Evolutionary conservation across 2,113 vertebrate species (phyloP), one percentile per base, ranked within the genome.

Genomic region (Xiphophorus hellerii): DNA sequence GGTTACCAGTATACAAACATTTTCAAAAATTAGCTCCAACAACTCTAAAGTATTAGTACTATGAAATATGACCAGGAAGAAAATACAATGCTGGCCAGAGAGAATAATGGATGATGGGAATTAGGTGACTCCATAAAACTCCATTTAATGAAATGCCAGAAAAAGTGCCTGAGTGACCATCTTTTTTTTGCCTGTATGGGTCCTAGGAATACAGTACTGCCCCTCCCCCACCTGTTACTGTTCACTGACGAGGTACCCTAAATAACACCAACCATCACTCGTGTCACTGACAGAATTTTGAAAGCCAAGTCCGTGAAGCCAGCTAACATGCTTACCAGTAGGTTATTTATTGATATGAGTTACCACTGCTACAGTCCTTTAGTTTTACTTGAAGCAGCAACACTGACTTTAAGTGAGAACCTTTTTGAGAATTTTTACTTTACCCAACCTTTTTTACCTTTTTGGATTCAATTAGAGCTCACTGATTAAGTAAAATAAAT

Each of bases 51-150:
- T 15, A 15, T 14, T 17, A 14, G 13, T 14, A 44, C 12, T 14
- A 14, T 12, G 62, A 68, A 82, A 58, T 4, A 63, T 62, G 44
- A 62, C 80, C 94, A 93, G 48, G 84, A 91, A 74, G 84, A 87
- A 95, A 92, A 93, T 70, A 93, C 71, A 66, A 71, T 69, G 28
- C 13, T 4, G 31, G 51, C 62, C 85, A 9, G 62, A 67, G 61
- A 80, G 65, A 62, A 33, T 67, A 62, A 58, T 65, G 90, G 82
- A 10, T 54, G 80, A 71, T 51, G 74, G 74, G 61, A 76, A 29
- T 94, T 91, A n/a, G n/a, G n/a, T n/a, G n/a, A n/a, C n/a, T n/a
- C n/a, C n/a, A n/a, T n/a, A n/a, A 44, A 44, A 44, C 15, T 44
- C 42, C 13, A 15, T 44, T 14, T 44, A 44, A 44, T 44, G 42